Evolutionary conservation across 2,888 invertebrate species (phyloP).

Genomic region (Tortrix viridana): DNA sequence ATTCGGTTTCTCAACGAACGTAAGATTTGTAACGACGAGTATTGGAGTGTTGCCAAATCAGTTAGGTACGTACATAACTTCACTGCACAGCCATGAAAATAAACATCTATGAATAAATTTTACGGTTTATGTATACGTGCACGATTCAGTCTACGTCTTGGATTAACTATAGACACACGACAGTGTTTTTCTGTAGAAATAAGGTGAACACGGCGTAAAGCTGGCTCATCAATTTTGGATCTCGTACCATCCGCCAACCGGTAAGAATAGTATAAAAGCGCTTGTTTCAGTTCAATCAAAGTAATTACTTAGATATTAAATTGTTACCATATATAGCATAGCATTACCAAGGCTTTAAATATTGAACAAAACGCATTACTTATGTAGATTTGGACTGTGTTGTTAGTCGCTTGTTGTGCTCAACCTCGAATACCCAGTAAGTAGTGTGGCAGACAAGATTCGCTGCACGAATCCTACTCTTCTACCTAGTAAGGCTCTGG

Average conservation of each 20-base stretch:
- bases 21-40: conserved; percentile 30
- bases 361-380: no score
- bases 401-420: no score
- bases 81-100: conserved; percentile 68
- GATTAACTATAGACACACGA: conserved; percentile 41
- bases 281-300: no score
- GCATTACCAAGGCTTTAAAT: no score
- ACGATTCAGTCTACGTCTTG: conserved; percentile 52
- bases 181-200: conserved; percentile 14
- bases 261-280: conserved; percentile 58
- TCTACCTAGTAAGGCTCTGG: no score
- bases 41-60: conserved; percentile 66
- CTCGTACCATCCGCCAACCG: conserved; percentile 92
- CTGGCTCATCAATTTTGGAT: conserved; percentile 96
- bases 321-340: no score
- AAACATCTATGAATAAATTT: conserved; percentile 79
- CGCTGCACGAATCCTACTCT: no score
- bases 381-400: no score
- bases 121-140: conserved; percentile 57
- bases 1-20: neutral
- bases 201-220: conserved; percentile 62
- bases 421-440: no score
- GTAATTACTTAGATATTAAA: no score
- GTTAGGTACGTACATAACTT: conserved; percentile 56
- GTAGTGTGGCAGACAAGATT: no score